Base-by-base conservation (phyloP, 2,797 vertebrate genomes). In the Clamator glandarius region DNA sequence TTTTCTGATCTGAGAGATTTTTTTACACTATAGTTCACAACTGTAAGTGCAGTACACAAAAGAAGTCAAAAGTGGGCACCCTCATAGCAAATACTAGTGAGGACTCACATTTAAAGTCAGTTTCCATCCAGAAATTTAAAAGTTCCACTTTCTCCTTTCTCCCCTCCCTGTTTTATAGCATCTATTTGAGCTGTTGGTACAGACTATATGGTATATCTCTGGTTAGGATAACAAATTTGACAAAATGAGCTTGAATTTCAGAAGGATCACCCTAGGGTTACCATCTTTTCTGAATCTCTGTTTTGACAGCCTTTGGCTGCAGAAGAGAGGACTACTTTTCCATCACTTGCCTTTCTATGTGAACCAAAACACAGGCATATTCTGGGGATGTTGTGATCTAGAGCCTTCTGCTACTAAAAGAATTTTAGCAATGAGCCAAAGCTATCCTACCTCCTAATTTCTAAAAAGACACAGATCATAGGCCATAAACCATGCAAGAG, bases 101-200 rank as follows among this genome's bases (percentile, higher is more conserved):
- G 29, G 24, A 64, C 85, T 74, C 41, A 5, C 24, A 33, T 78
- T 81, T 85, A 59, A 63, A 70, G 64, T 74, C 42, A 75, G 8
- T 8, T 84, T 73, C 6, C 8, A 44, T 29, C 1, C 13, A 62
- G 63, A 59, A 68, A 69, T 36, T 7, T 50, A 12, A 48, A 58
- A 41, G 15, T 64, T 87, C 19, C 50, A 17, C 64, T 83, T 79
- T 55, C 39, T 79, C 25, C 21, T 87, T 92, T 58, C 25, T 18
- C 17, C 23, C 12, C 90, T 67, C 52, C 7, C 8, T 21, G 26
- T 75, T 57, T 73, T 68, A 58, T 23, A 20, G 50, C n/a, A 52
- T 6, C 0, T 0, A 1, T 73, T 66, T 55, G n/a, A 52, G 6
- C 9, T 66, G 11, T 29, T 73, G 46, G 24, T 81, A 44, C 41